Evolutionary conservation across 1,140 invertebrate genomes (phyloP).

Genomic region (Plectrocnemia conspersa): DNA sequence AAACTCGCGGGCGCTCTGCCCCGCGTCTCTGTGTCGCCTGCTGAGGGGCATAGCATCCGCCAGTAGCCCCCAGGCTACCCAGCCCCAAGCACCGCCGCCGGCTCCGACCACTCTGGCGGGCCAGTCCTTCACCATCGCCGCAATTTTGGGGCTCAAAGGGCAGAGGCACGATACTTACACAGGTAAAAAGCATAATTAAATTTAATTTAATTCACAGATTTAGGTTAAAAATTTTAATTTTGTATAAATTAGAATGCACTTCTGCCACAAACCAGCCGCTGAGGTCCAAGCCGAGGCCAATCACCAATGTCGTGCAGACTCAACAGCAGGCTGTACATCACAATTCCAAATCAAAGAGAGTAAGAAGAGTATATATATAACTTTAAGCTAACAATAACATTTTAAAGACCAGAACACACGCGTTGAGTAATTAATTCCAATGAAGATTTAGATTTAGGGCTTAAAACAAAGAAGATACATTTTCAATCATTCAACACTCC

Average conservation of each 20-base stretch:
- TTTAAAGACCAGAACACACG: too few species aligned
- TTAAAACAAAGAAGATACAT: too few species aligned
- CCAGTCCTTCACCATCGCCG: constrained; percentile 74
- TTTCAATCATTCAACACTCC: too few species aligned
- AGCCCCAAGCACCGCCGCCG: background rate
- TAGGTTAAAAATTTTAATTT: too few species aligned
- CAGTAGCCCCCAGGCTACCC: background rate
- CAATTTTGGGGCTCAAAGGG: constrained; percentile 66
- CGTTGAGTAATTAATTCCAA: too few species aligned
- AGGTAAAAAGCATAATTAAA: too few species aligned
- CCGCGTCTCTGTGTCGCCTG: constrained; percentile 32
- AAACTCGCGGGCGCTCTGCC: constrained; percentile 20
- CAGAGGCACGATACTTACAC: constrained; percentile 39
- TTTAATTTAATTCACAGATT: too few species aligned
- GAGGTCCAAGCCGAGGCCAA: constrained; percentile 14
- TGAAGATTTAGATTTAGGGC: too few species aligned
- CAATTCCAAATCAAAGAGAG: constrained; percentile 30
- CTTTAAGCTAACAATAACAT: too few species aligned
- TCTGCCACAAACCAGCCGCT: constrained; percentile 8
- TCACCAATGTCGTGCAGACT: constrained; percentile 10
- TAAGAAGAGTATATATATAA: constrained; percentile 6
- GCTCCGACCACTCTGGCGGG: constrained; percentile 2
- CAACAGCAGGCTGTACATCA: constrained; percentile 16
- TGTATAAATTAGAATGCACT: constrained; percentile 6
- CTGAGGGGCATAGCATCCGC: constrained; percentile 28